These are phyloP conservation scores for Calephelis perditalis DNA, from an alignment of 2,888 invertebrate genomes.

Conservation along the genomic window DNA sequence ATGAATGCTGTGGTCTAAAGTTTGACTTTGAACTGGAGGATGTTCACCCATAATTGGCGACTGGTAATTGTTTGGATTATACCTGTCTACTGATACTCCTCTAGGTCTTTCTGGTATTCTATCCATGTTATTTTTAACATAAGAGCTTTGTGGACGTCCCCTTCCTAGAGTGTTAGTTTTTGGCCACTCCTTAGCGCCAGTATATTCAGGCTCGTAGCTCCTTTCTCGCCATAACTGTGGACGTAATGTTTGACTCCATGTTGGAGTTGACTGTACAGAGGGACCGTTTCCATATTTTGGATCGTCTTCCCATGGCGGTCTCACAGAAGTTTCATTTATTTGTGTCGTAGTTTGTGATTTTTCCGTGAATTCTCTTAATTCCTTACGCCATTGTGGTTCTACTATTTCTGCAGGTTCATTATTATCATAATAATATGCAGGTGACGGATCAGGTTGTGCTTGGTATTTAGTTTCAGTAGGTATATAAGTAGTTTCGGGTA, in stretches of 20 bases:
- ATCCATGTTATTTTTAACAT: slow-evolving; percentile 44
- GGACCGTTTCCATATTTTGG: slow-evolving; percentile 48
- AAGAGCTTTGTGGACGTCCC: slow-evolving; percentile 61
- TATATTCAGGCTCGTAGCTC: slow-evolving; percentile 65
- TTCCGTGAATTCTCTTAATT: slow-evolving; percentile 69
- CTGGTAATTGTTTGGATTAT: slow-evolving; percentile 65
- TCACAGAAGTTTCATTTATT: slow-evolving; percentile 47
- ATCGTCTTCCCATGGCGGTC: slow-evolving; percentile 66
- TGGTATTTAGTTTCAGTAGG: slow-evolving; percentile 62
- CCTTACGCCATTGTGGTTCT: slow-evolving; percentile 71
- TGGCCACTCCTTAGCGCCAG: slow-evolving; percentile 60
- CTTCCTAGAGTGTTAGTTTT: slow-evolving; percentile 64
- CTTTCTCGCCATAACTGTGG: slow-evolving; percentile 67
- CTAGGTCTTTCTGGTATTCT: slow-evolving; percentile 54
- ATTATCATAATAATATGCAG: slow-evolving; percentile 66
- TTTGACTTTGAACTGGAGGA: slow-evolving; percentile 68
- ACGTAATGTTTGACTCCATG: slow-evolving; percentile 70
- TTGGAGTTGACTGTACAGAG: slow-evolving; percentile 53
- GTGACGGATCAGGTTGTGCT: slow-evolving; percentile 65
- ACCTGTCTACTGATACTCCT: slow-evolving; percentile 69
- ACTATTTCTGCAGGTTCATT: slow-evolving; percentile 57
- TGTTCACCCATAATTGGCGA: slow-evolving; percentile 58
- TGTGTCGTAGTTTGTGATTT: slow-evolving; percentile 54
- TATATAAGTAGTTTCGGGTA: slow-evolving; percentile 66
- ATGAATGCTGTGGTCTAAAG: slow-evolving; percentile 57